Conservation (phyloP, 2,888 invertebrate species). For the Leucozona laternaria region DNA sequence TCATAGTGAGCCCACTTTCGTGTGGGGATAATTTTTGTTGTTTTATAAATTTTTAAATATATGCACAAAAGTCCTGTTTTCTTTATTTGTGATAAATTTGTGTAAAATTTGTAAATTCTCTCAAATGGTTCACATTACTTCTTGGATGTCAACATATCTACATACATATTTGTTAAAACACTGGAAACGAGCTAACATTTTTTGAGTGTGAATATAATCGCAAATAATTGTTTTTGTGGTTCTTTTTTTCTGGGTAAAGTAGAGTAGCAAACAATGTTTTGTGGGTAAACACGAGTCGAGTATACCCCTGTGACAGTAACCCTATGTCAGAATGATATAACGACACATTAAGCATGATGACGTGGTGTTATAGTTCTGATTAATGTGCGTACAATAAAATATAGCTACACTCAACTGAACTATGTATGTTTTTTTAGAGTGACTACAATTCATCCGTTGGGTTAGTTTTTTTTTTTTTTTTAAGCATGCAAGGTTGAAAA, state of each 20-base stretch:
- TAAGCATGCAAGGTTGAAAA: neutral
- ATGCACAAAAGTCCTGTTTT: slow-evolving; percentile 21
- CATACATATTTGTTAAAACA: slow-evolving; percentile 51
- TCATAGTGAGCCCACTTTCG: slow-evolving; percentile 13
- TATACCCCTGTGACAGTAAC: slow-evolving; percentile 49
- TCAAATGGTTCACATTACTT: slow-evolving; percentile 54
- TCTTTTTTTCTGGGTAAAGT: slow-evolving; percentile 40
- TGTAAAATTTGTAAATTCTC: slow-evolving; percentile 40
- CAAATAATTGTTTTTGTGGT: slow-evolving; percentile 68
- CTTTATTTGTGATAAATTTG: slow-evolving; percentile 32
- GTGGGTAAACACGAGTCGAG: slow-evolving; percentile 5
- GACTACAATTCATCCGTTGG: slow-evolving; percentile 11
- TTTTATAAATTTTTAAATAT: slow-evolving; percentile 25
- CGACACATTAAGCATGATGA: slow-evolving; percentile 62
- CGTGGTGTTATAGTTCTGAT: slow-evolving; percentile 61
- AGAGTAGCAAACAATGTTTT: slow-evolving; percentile 32
- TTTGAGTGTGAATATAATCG: slow-evolving; percentile 58
- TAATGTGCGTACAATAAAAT: slow-evolving; percentile 56
- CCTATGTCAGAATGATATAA: slow-evolving; percentile 68
- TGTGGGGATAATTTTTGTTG: slow-evolving; percentile 33
- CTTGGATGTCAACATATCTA: slow-evolving; percentile 38
- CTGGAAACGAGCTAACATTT: slow-evolving; percentile 52
- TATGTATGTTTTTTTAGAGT: slow-evolving; percentile 13
- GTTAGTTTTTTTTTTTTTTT: neutral
- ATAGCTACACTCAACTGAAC: slow-evolving; percentile 47